Conservation (phyloP, 2,113 vertebrate genomes). For the Trichomycterus rosablanca region DNA sequence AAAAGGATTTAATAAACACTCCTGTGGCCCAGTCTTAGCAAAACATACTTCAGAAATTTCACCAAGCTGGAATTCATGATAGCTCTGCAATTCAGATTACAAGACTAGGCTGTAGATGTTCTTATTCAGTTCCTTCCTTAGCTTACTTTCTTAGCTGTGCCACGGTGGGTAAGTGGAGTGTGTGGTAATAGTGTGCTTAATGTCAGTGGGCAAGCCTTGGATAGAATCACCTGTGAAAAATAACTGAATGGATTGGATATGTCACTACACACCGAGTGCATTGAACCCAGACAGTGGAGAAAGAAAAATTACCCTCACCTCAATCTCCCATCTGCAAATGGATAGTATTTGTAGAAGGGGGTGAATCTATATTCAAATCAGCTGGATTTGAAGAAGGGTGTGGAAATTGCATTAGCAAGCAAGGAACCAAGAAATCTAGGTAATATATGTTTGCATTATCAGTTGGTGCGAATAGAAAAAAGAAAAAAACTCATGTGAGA, state of each 20-base stretch:
- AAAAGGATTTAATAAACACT: too few species aligned
- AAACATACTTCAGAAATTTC: too few species aligned
- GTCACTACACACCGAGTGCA: background rate
- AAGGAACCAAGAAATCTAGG: conserved; percentile 9
- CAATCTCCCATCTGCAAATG: conserved; percentile 17
- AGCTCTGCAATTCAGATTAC: too few species aligned
- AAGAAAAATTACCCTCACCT: conserved; percentile 23
- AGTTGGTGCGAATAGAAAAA: too few species aligned
- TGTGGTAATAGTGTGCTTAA: conserved; percentile 2
- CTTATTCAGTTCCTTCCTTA: background rate
- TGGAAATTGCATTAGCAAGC: conserved; percentile 32
- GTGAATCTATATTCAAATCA: conserved; percentile 20
- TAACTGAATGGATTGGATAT: conserved; percentile 4
- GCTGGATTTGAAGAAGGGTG: conserved; percentile 20
- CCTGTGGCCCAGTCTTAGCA: too few species aligned
- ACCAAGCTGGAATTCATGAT: too few species aligned
- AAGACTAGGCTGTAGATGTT: background rate
- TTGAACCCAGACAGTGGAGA: conserved; percentile 8
- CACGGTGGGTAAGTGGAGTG: background rate
- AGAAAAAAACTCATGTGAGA: too few species aligned
- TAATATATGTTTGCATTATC: too few species aligned
- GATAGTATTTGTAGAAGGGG: conserved; percentile 18
- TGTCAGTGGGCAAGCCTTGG: background rate
- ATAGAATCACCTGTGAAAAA: background rate
- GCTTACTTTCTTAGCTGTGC: background rate